Evolutionary conservation across 2,113 vertebrate genomes (phyloP).

Genomic region (Pangasianodon hypophthalmus): DNA sequence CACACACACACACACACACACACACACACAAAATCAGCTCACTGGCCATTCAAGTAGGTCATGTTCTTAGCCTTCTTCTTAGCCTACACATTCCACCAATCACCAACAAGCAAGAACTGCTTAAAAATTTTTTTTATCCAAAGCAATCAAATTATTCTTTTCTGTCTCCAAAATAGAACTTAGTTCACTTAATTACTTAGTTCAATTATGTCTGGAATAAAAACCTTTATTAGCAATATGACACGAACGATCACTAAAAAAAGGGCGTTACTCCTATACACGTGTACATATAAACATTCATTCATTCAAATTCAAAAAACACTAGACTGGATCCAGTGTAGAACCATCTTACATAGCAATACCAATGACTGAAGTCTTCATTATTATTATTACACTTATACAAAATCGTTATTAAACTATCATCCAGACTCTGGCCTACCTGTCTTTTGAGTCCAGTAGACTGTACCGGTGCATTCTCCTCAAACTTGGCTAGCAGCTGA

Average conservation of each 20-base stretch:
- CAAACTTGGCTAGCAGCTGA: conserved; percentile 95
- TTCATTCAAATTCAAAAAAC: not conserved
- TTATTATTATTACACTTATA: not conserved
- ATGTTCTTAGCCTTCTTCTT: not conserved
- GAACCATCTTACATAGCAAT: not conserved
- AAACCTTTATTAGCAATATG: not conserved
- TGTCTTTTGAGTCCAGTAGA: conserved; percentile 83
- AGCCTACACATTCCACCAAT: not conserved
- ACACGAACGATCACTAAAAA: not conserved
- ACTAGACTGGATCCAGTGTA: not conserved
- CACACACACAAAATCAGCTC: not conserved
- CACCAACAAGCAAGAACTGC: not conserved
- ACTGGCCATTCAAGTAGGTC: not conserved
- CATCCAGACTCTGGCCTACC: conserved; percentile 68
- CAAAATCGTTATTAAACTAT: not conserved
- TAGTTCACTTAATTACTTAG: not conserved
- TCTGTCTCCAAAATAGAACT: not conserved
- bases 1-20: not conserved
- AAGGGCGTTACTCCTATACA: not conserved
- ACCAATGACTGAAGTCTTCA: not conserved
- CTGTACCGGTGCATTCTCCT: conserved; percentile 87
- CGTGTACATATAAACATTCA: not conserved
- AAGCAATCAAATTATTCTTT: not conserved
- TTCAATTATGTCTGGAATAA: not conserved
- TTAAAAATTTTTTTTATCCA: not conserved